Evolutionary conservation across 1,140 invertebrate genomes (phyloP).

Genomic region (Hylaeus anthracinus): DNA sequence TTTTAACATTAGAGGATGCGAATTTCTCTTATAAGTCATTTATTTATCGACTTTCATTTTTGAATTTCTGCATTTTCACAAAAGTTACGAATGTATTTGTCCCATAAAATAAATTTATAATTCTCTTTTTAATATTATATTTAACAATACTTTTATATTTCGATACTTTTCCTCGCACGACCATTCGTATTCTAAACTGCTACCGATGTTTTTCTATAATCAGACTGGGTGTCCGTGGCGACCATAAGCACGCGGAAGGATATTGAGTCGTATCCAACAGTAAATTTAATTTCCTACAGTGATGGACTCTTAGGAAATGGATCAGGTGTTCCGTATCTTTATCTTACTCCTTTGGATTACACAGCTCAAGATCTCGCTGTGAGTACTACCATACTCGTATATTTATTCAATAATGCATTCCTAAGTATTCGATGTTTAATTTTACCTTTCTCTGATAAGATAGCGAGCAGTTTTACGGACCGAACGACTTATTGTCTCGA

Average conservation of each 20-base stretch:
- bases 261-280: slow-evolving; percentile 87
- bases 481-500: neutral
- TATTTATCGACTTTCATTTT: too few species aligned
- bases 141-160: too few species aligned
- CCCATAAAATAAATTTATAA: too few species aligned
- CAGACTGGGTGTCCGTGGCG: slow-evolving; percentile 88
- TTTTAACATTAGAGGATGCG: too few species aligned
- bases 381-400: slow-evolving; percentile 60
- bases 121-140: too few species aligned
- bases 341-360: slow-evolving; percentile 88
- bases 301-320: slow-evolving; percentile 87
- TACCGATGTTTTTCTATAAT: neutral
- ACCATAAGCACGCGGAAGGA: slow-evolving; percentile 85
- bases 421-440: too few species aligned
- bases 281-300: slow-evolving; percentile 87
- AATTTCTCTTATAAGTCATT: too few species aligned
- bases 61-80: too few species aligned
- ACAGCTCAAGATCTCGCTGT: slow-evolving; percentile 87
- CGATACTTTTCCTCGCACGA: neutral
- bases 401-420: neutral
- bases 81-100: too few species aligned
- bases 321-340: slow-evolving; percentile 89
- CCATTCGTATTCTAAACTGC: neutral
- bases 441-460: slow-evolving; percentile 30
- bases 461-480: neutral